Percentiles rank a stretch among this genome's conserved stretches.
Conservation (phyloP, 2,113 vertebrate species). For the Parus major region DNA sequence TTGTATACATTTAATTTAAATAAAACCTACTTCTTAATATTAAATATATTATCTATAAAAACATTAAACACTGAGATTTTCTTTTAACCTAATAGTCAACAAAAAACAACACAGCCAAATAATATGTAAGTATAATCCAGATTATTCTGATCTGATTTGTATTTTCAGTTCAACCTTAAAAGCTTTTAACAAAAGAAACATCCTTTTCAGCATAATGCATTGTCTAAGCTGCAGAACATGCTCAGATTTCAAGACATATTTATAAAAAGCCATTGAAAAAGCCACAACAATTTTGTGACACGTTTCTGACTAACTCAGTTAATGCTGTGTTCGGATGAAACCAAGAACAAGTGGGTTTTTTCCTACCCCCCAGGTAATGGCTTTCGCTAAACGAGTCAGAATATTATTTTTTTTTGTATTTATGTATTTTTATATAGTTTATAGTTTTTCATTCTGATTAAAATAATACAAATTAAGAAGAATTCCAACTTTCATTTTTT, state of each 20-base stretch:
- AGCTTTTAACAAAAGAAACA: slow-evolving; percentile 48
- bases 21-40: not conserved
- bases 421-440: not conserved
- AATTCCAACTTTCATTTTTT: not conserved
- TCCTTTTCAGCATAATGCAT: slow-evolving; percentile 29
- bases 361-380: not conserved
- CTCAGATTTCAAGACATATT: slow-evolving; percentile 31
- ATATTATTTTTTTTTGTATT: too few species aligned
- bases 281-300: not conserved
- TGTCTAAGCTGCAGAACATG: not conserved
- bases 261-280: slow-evolving; percentile 9
- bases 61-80: not conserved
- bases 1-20: slow-evolving; percentile 37
- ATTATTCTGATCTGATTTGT: slow-evolving; percentile 13
- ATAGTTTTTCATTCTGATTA: not conserved
- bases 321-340: not conserved
- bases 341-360: not conserved
- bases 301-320: not conserved
- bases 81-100: not conserved
- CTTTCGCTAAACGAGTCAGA: not conserved
- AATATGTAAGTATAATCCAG: not conserved
- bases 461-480: not conserved
- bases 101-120: not conserved
- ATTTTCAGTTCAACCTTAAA: slow-evolving; percentile 32
- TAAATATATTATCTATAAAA: slow-evolving; percentile 18